Conservation (phyloP, 2,113 vertebrate genomes). For the Indicator indicator region DNA sequence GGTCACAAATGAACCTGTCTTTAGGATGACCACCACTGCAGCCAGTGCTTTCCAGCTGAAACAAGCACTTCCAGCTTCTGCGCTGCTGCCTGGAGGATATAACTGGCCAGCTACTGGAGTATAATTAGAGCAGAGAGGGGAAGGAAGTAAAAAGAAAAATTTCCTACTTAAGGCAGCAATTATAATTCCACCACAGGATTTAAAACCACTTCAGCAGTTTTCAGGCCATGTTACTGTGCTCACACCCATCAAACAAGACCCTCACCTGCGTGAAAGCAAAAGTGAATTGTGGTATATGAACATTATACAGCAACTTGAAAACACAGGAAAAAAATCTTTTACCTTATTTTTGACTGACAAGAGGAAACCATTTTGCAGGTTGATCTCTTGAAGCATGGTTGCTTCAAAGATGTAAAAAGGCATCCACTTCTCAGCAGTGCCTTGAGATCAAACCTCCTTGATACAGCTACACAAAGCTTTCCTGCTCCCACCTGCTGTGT, state of each 20-base stretch:
- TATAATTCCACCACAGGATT: neutral
- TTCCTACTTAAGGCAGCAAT: neutral
- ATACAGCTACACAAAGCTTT: neutral
- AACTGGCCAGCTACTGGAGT: neutral
- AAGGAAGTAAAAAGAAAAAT: constrained; percentile 11
- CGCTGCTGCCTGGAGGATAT: neutral
- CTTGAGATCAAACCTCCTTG: neutral
- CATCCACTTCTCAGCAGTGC: neutral
- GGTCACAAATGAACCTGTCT: neutral
- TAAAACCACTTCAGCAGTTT: neutral
- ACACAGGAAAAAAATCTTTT: neutral
- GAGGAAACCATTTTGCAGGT: neutral
- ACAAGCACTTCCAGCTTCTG: neutral
- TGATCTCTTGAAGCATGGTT: neutral
- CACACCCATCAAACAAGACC: neutral
- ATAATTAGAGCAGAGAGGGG: constrained; percentile 24
- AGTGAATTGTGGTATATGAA: neutral
- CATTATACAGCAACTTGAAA: neutral
- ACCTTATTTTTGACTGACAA: neutral
- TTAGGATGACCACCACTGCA: neutral
- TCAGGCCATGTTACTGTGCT: neutral
- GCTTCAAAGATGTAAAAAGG: neutral
- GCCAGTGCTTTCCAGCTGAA: neutral
- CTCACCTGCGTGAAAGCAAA: neutral
- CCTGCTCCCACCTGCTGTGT: neutral